Evolutionary conservation across 2,797 vertebrate genomes (phyloP).

Genomic region (Allobates femoralis): DNA sequence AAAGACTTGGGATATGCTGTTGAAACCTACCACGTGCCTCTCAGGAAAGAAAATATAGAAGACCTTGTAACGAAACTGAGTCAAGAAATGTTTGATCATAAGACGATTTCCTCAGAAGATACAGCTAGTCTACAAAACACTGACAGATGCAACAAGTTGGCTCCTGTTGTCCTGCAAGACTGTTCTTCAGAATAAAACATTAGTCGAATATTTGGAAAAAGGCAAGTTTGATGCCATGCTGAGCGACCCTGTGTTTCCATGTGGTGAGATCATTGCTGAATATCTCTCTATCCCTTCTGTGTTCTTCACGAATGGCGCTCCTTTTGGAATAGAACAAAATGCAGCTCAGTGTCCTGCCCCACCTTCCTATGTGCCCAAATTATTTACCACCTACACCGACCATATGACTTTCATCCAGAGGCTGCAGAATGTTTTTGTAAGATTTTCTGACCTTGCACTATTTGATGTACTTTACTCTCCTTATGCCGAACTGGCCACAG

Average conservation of each 20-base stretch:
- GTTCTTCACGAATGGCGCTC: background rate
- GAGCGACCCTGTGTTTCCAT: slow-evolving; percentile 3
- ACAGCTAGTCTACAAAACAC: accelerated
- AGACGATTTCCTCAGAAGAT: slow-evolving; percentile 61
- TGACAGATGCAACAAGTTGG: slow-evolving; percentile 62
- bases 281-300: slow-evolving; percentile 8
- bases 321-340: background rate
- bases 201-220: slow-evolving; percentile 15
- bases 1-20: background rate
- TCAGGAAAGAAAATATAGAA: background rate
- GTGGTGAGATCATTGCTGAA: slow-evolving; percentile 26
- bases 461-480: slow-evolving; percentile 63
- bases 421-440: slow-evolving; percentile 63
- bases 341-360: slow-evolving; percentile 69
- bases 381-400: slow-evolving; percentile 68
- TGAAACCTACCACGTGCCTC: background rate
- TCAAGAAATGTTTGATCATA: background rate
- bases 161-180: slow-evolving; percentile 66
- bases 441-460: slow-evolving; percentile 47
- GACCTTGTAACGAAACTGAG: background rate
- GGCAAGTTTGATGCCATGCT: slow-evolving; percentile 28
- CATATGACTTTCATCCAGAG: slow-evolving; percentile 69
- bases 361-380: slow-evolving; percentile 68
- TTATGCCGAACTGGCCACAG: slow-evolving; percentile 66
- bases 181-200: slow-evolving; percentile 50